Evolutionary conservation across 2,113 vertebrate species (phyloP).

Genomic region (Carettochelys insculpta): DNA sequence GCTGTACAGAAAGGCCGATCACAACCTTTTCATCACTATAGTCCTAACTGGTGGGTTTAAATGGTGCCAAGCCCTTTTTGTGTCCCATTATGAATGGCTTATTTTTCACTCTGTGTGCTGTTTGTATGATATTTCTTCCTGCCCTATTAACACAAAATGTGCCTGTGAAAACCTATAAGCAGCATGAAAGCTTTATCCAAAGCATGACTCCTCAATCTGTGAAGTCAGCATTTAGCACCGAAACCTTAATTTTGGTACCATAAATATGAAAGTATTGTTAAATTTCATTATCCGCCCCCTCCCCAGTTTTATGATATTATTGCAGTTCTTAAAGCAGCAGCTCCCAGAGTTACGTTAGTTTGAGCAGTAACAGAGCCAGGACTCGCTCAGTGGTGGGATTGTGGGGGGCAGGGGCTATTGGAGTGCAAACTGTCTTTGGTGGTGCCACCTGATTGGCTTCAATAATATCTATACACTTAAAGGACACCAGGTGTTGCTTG

Average conservation of each 20-base stretch:
- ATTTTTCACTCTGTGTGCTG: not conserved
- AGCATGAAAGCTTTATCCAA: not conserved
- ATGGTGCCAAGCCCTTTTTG: not conserved
- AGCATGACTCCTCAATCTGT: not conserved
- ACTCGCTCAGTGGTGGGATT: not conserved
- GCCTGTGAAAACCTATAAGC: not conserved
- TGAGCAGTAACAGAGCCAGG: not conserved
- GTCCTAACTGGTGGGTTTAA: not conserved
- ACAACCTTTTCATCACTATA: not conserved
- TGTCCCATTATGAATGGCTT: not conserved
- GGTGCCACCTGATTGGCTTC: not conserved
- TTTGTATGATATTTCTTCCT: not conserved
- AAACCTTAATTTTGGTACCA: not conserved
- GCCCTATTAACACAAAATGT: not conserved
- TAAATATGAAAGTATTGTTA: not conserved
- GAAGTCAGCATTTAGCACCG: not conserved
- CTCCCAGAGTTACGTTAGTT: rapidly evolving
- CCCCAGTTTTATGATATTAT: rapidly evolving
- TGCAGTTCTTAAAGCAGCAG: not conserved
- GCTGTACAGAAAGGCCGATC: not conserved
- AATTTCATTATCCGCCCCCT: not conserved
- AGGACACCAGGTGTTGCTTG: not conserved
- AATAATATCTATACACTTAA: not conserved
- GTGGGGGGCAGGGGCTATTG: not conserved
- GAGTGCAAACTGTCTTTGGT: not conserved